Conservation (phyloP, 2,797 vertebrate species). For the Xiphophorus birchmanni region DNA sequence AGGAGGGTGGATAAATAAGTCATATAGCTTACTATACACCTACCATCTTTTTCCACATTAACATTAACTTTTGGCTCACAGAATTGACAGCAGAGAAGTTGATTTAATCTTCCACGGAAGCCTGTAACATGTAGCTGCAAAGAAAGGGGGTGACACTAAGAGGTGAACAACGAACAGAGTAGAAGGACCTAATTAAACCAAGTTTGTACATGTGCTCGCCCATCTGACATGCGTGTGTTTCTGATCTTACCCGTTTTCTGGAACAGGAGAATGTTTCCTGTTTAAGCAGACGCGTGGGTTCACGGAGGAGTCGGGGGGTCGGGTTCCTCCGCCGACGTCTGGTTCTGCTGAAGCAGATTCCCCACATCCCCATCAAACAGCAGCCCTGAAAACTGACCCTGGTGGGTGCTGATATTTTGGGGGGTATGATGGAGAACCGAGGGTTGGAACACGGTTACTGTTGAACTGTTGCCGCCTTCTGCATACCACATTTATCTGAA, state of each 20-base stretch:
- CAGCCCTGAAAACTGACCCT: constrained; percentile 76
- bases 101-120: constrained; percentile 47
- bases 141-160: constrained; percentile 3
- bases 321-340: constrained; percentile 73
- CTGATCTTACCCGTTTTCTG: constrained; percentile 66
- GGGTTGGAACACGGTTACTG: constrained; percentile 12
- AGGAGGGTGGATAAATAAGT: constrained; percentile 18
- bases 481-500: constrained; percentile 1
- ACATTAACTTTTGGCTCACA: constrained; percentile 23
- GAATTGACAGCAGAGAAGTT: constrained; percentile 40
- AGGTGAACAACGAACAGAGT: constrained; percentile 26
- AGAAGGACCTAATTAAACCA: constrained; percentile 64
- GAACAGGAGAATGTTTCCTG: constrained; percentile 73
- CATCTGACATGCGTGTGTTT: constrained; percentile 70
- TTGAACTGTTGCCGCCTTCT: constrained; percentile 14
- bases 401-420: constrained; percentile 60
- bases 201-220: constrained; percentile 65
- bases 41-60: constrained; percentile 14
- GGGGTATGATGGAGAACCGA: constrained; percentile 36
- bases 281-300: constrained; percentile 73
- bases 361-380: constrained; percentile 75
- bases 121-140: constrained; percentile 43
- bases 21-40: constrained; percentile 3
- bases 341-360: constrained; percentile 79
- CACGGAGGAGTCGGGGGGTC: constrained; percentile 75